phyloP scores from a whole-genome alignment of 2,888 invertebrate species.

The Cheiracanthium punctorium region DNA sequence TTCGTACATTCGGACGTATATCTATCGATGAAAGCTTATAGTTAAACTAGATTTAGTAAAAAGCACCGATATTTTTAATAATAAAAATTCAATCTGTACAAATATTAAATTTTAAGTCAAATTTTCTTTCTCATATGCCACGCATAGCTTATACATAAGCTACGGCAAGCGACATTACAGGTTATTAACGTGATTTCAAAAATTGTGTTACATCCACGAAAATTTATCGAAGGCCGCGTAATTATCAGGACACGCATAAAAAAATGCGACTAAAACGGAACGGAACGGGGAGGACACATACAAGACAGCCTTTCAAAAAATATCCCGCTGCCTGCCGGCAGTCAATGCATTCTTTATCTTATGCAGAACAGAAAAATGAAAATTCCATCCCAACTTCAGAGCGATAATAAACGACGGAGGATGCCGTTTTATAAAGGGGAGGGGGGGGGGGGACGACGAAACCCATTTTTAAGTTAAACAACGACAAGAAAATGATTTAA shows the following conservation, averaged over 20 bases:
- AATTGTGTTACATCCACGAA: neutral
- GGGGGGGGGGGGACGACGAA: no score
- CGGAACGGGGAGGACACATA: neutral
- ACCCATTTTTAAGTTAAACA: slow-evolving; percentile 1
- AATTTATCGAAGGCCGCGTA: neutral
- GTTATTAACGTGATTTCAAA: neutral
- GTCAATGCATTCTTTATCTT: neutral
- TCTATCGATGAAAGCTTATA: no score
- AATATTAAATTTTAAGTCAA: no score
- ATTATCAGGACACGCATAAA: neutral
- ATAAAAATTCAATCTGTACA: no score
- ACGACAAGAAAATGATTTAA: slow-evolving; percentile 14
- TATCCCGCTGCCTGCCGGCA: neutral
- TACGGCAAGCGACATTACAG: neutral
- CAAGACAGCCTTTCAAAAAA: neutral
- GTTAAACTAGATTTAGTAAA: no score
- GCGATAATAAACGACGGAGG: neutral
- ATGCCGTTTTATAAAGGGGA: neutral
- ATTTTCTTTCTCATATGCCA: no score
- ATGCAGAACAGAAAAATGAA: neutral
- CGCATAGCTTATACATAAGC: no score
- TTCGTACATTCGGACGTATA: no score
- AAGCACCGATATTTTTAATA: no score
- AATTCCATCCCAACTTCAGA: neutral
- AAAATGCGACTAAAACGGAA: no score